Percentiles rank a stretch among this genome's conserved stretches.
phyloP scores from a whole-genome alignment of 2,888 invertebrate species.

The Glaucopsyche alexis region DNA sequence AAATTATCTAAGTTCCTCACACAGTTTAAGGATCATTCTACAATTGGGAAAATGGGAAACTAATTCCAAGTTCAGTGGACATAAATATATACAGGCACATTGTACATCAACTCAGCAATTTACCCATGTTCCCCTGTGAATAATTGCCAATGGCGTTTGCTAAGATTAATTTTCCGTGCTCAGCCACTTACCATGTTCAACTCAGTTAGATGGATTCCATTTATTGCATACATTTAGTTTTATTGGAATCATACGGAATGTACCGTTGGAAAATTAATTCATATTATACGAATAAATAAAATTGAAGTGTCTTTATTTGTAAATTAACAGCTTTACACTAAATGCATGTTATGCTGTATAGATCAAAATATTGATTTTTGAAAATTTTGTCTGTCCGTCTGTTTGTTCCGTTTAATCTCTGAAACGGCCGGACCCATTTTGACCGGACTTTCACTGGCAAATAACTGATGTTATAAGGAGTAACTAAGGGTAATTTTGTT shows the following conservation, averaged over 20 bases:
- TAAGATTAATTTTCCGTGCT: constrained; percentile 7
- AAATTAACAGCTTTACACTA: too few relatives aligned
- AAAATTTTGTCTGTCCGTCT: too few relatives aligned
- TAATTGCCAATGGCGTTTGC: constrained; percentile 20
- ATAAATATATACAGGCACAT: constrained; percentile 10
- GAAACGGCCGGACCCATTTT: too few relatives aligned
- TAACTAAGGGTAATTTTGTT: too few relatives aligned
- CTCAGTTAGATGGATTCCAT: background rate
- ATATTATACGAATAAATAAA: too few relatives aligned
- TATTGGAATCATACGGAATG: background rate
- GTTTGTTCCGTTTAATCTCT: too few relatives aligned
- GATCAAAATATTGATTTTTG: too few relatives aligned
- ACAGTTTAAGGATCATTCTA: background rate
- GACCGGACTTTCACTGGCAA: too few relatives aligned
- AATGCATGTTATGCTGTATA: too few relatives aligned
- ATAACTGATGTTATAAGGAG: too few relatives aligned
- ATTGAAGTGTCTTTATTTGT: too few relatives aligned
- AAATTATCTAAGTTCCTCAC: background rate
- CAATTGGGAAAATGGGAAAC: background rate
- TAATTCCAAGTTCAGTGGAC: background rate
- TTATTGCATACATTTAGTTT: constrained; percentile 1
- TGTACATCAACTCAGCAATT: constrained; percentile 17
- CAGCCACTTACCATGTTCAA: constrained; percentile 16
- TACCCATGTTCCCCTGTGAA: constrained; percentile 13
- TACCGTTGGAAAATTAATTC: too few relatives aligned